Evolutionary conservation across 2,113 vertebrate genomes (phyloP), one percentile per base, ranked within the genome.

Genomic region (Oenanthe melanoleuca): DNA sequence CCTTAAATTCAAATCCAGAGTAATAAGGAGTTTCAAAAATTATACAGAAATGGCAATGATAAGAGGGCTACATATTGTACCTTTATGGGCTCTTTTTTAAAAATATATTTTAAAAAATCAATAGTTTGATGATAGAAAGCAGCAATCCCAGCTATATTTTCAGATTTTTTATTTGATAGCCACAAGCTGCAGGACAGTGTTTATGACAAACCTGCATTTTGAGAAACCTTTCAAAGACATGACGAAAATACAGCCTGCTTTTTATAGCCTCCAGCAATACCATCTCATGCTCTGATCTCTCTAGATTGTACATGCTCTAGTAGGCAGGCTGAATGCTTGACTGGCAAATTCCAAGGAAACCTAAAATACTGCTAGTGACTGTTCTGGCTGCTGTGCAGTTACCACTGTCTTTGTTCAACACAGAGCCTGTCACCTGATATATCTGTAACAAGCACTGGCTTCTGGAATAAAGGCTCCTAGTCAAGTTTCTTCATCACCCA

Each of bases 251-350:
- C 29, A 73, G 9, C 33, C 69, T 31, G 60, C 25, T 73, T 49
- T 83, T 86, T 80, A 52, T 60, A 86, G 89, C 92, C 92, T 96
- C 71, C 82, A 92, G 95, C 92, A 77, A 88, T n/a, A 74, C 74
- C 60, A 84, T 55, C 81, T 90, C 6, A 2, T 42, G 47, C 95
- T 96, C 92, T 92, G 93, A 96, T 96, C 79, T 94, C 88, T 66
- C 71, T 89, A 66, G 52, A 93, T 94, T 86, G 92, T 93, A 88
- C 85, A 83, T 14, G 37, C 79, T 80, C 22, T 56, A 18, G 52
- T 74, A 95, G 89, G 47, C 89, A 86, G 75, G 64, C 33, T 90
- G 82, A 80, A 28, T 57, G 42, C 34, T 82, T 70, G 59, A 82
- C 71, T 91, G 38, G 44, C 17, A 71, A 92, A 85, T 34, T 93